Evolutionary conservation across 2,888 invertebrate species (phyloP).

Genomic region (Pomacea canaliculata): DNA sequence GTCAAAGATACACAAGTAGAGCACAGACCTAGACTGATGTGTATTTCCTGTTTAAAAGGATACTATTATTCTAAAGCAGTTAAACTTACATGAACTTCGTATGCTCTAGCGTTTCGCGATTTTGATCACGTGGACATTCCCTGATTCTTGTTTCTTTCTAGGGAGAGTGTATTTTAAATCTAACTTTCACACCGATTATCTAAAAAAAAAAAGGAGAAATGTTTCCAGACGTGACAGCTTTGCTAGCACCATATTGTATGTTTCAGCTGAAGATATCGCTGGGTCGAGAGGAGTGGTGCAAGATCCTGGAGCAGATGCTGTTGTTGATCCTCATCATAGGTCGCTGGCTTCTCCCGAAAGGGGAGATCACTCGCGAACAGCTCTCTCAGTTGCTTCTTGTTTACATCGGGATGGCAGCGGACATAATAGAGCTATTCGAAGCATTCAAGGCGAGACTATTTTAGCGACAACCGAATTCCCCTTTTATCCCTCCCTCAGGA

Average conservation of each 20-base stretch:
- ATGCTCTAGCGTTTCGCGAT: too few relatives aligned
- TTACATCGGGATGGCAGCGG: slow-evolving; percentile 64
- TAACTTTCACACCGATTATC: too few relatives aligned
- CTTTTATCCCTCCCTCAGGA: background rate
- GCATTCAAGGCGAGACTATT: slow-evolving; percentile 77
- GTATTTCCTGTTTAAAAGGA: too few relatives aligned
- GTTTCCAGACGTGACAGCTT: too few relatives aligned
- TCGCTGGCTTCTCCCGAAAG: slow-evolving; percentile 56
- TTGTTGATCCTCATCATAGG: slow-evolving; percentile 51
- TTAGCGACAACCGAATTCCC: background rate
- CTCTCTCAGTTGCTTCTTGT: slow-evolving; percentile 61
- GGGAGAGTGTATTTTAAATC: too few relatives aligned
- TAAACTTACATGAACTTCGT: too few relatives aligned
- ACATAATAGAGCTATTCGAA: slow-evolving; percentile 85
- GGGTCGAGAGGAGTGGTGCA: slow-evolving; percentile 43
- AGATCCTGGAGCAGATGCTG: slow-evolving; percentile 51
- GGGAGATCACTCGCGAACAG: slow-evolving; percentile 56
- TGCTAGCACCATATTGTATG: background rate
- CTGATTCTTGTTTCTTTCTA: too few relatives aligned
- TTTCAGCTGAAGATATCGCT: slow-evolving; percentile 32
- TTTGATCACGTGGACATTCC: too few relatives aligned
- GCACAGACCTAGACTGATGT: too few relatives aligned
- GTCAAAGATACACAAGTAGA: background rate
- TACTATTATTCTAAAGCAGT: too few relatives aligned
- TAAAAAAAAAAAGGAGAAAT: too few relatives aligned